phyloP scores from a whole-genome alignment of 2,113 vertebrate species.

The Sander lucioperca region DNA sequence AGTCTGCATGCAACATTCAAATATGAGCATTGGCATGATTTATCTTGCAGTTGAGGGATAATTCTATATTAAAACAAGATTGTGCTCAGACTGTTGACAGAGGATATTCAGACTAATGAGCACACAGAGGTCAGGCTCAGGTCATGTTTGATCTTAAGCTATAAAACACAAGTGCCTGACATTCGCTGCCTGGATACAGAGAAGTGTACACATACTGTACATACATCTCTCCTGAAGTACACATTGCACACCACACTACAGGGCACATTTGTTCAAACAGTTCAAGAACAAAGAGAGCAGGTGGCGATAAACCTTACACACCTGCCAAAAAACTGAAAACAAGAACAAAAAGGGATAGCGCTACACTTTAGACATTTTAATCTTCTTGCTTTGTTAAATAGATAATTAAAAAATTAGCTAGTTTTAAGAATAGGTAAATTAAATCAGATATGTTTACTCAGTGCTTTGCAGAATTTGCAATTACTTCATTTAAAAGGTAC shows the following conservation, averaged over 20 bases:
- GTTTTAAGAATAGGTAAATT: neutral
- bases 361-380: conserved; percentile 5
- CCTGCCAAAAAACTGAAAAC: conserved; percentile 53
- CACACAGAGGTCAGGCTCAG: conserved; percentile 44
- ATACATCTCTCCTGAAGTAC: conserved; percentile 46
- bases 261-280: conserved; percentile 73
- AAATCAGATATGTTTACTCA: neutral
- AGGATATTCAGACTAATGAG: conserved; percentile 72
- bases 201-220: conserved; percentile 23
- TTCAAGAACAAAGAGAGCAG: conserved; percentile 73
- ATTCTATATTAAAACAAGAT: conserved; percentile 69
- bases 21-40: neutral
- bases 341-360: conserved; percentile 36
- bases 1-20: neutral
- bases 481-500: neutral
- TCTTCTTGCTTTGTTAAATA: neutral
- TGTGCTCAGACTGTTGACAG: conserved; percentile 58
- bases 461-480: neutral
- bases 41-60: conserved; percentile 28
- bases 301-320: conserved; percentile 58
- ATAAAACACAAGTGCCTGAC: conserved; percentile 66
- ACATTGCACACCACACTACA: conserved; percentile 38
- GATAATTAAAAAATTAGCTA: neutral
- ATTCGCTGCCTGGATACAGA: conserved; percentile 65
- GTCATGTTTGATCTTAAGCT: conserved; percentile 72